phyloP scores from a whole-genome alignment of 2,888 invertebrate species.

The Stenichneumon culpator region DNA sequence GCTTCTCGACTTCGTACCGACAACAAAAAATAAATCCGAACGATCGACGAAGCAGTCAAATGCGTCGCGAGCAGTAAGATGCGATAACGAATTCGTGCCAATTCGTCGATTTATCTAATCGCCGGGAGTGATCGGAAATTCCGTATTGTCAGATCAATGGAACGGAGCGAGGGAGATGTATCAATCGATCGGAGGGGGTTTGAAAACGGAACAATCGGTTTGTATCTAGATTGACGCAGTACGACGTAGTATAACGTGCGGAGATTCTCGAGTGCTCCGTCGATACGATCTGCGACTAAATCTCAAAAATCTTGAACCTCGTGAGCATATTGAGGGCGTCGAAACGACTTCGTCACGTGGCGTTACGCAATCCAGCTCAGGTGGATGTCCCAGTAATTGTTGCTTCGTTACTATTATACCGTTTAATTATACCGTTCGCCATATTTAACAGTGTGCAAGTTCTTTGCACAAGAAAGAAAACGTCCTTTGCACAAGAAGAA shows the following conservation, averaged over 20 bases:
- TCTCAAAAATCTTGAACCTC: not conserved
- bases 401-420: too few relatives aligned
- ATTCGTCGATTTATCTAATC: conserved; percentile 19
- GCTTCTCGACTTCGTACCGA: too few relatives aligned
- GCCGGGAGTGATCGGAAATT: not conserved
- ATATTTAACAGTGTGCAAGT: too few relatives aligned
- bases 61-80: not conserved
- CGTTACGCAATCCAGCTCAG: not conserved
- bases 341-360: not conserved
- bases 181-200: not conserved
- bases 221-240: not conserved
- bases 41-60: not conserved
- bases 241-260: not conserved
- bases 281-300: not conserved
- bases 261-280: not conserved
- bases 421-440: too few relatives aligned
- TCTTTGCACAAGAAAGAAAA: too few relatives aligned
- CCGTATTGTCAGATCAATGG: conserved; percentile 2
- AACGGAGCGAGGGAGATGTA: not conserved
- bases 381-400: too few relatives aligned
- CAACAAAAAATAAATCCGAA: not conserved
- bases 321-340: not conserved
- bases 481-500: too few relatives aligned
- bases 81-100: conserved; percentile 8
- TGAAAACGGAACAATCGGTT: not conserved